A percentile compares a stretch with the other conserved stretches of the same genome.
Conservation (phyloP, 2,797 vertebrate species). For the Leucoraja ocellata region DNA sequence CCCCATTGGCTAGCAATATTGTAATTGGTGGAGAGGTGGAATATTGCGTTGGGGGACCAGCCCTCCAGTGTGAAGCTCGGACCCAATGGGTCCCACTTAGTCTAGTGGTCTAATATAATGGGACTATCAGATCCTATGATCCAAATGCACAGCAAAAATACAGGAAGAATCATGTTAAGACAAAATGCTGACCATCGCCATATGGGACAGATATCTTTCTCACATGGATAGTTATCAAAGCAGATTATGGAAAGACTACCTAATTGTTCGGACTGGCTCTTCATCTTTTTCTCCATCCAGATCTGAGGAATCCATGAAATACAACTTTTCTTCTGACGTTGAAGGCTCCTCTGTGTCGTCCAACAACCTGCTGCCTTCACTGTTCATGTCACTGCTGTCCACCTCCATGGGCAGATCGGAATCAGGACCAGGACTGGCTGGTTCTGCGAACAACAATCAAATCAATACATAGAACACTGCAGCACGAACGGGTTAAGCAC, state of each 20-base stretch:
- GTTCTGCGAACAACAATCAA: slow-evolving; percentile 59
- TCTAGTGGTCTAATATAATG: background rate
- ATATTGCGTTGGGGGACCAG: no score
- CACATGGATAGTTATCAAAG: background rate
- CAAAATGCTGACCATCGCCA: background rate
- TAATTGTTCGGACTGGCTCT: slow-evolving; percentile 84
- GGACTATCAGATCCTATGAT: background rate
- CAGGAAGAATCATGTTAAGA: background rate
- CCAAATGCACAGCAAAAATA: background rate
- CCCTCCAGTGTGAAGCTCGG: no score
- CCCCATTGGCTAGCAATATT: no score
- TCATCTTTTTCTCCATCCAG: slow-evolving; percentile 86
- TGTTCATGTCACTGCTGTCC: slow-evolving; percentile 77
- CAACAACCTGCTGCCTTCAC: slow-evolving; percentile 70
- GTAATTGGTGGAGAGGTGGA: no score
- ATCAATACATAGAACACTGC: no score
- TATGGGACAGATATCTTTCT: background rate
- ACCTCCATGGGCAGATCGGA: slow-evolving; percentile 90
- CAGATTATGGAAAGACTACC: slow-evolving; percentile 54
- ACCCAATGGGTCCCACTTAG: no score
- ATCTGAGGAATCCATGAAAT: slow-evolving; percentile 81
- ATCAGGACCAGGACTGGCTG: slow-evolving; percentile 79
- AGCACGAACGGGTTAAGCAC: no score
- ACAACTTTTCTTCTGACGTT: slow-evolving; percentile 88
- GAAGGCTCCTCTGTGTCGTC: slow-evolving; percentile 84